phyloP scores from a whole-genome alignment of 2,888 invertebrate genomes.

The Hermaeophaga mercurialis region DNA sequence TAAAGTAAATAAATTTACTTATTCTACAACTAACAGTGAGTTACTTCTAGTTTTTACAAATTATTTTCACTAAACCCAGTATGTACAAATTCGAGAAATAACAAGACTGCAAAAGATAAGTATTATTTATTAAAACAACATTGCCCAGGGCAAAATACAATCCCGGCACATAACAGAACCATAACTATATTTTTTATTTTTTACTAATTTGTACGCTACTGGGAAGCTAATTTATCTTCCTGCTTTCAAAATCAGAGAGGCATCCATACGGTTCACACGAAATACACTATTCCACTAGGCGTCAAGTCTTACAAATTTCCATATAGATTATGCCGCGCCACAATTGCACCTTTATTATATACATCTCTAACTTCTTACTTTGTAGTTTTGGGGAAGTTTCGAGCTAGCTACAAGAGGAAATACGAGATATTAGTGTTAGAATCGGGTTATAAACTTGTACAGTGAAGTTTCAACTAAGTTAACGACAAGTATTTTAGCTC shows the following conservation, averaged over 20 bases:
- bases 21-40: too few species aligned
- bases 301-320: conserved; percentile 1
- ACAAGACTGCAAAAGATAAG: too few species aligned
- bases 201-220: background rate
- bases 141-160: too few species aligned
- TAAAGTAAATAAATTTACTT: too few species aligned
- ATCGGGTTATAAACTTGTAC: conserved; percentile 6
- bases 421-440: background rate
- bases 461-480: background rate
- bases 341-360: conserved; percentile 4
- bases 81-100: too few species aligned
- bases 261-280: background rate
- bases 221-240: background rate
- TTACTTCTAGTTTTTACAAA: too few species aligned
- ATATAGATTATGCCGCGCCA: conserved; percentile 6
- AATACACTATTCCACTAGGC: background rate
- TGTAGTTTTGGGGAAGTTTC: background rate
- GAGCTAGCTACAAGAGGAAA: background rate
- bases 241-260: background rate
- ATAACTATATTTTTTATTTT: too few species aligned
- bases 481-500: background rate
- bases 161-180: too few species aligned
- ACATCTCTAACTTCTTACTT: conserved; percentile 1
- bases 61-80: too few species aligned
- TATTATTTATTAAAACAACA: too few species aligned